Base-by-base conservation (phyloP, 2,797 vertebrate genomes). In the Danio tinwini region DNA sequence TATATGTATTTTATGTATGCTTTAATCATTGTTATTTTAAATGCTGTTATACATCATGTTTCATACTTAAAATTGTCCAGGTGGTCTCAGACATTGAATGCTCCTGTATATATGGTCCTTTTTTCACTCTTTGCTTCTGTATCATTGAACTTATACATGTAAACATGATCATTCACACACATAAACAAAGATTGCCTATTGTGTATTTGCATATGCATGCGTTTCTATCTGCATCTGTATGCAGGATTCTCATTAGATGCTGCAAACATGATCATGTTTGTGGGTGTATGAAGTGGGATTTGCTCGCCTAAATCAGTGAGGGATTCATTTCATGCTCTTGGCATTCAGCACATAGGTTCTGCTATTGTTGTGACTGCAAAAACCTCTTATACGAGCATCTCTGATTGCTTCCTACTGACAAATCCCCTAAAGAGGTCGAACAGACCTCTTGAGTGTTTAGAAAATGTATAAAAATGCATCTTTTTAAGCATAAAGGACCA, bases 291-390 rank as follows among this genome's bases (percentile, higher is more conserved):
- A 62, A 68, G 56, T 42, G 17, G 59, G 74, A 80, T 78, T 83
- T 81, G 65, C 71, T 61, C 9, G 17, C 17, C 61, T 78, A 77
- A 84, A 79, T 71, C 74, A 80, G 61, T 76, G 67, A 67, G 78
- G 78, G 65, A 83, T 81, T 78, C 70, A 81, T 81, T 80, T 47
- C 37, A 44, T 53, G 45, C 6, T 17, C 50, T 58, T 82, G 81
- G 50, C 76, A 72, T 73, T n/a, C 52, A 37, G 56, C 64, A 73
- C 74, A 77, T 74, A 71, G 77, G 58, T 42, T 52, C 11, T 69
- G 81, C 53, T 44, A 78, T 75, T 75, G 70, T 86, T 83, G 40
- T 69, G 47, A 73, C 64, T 81, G 74, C 76, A 78, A 81, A 81
- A 72, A 50, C 44, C 11, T 73, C 63, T 73, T 59, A 69, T 42